A percentile compares a stretch with the other conserved stretches of the same genome.
Conservation (phyloP, 2,888 invertebrate species). For the Tenthredo amoena region DNA sequence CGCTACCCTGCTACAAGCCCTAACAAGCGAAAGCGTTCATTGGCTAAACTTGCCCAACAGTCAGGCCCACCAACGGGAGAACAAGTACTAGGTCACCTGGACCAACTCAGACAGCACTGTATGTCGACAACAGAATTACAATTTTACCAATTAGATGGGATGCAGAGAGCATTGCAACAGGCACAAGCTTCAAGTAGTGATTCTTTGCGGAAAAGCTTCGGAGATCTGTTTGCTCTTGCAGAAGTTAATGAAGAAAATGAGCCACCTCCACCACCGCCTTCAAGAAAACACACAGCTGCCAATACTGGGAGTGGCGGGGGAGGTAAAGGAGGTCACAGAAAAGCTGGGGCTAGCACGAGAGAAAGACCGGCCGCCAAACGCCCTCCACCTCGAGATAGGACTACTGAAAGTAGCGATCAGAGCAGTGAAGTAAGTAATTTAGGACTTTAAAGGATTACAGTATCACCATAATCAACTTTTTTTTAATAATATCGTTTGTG, state of each 20-base stretch:
- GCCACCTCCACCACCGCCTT: constrained; percentile 81
- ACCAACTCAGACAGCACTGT: constrained; percentile 91
- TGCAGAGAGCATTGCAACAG: constrained; percentile 94
- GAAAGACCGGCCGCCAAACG: constrained; percentile 72
- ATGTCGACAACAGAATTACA: constrained; percentile 77
- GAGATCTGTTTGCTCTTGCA: constrained; percentile 93
- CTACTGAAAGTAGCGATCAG: constrained; percentile 83
- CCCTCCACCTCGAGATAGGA: constrained; percentile 71
- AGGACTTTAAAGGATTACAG: background rate
- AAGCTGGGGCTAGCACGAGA: constrained; percentile 70
- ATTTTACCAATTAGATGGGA: constrained; percentile 92
- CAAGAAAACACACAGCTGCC: constrained; percentile 70
- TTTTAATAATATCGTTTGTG: background rate
- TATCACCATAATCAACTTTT: background rate
- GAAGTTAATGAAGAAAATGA: constrained; percentile 88
- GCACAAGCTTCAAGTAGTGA: constrained; percentile 94
- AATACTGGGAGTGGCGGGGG: constrained; percentile 64
- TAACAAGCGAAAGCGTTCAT: constrained; percentile 93
- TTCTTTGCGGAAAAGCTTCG: constrained; percentile 93
- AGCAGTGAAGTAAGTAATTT: constrained; percentile 85
- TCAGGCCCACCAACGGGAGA: constrained; percentile 89
- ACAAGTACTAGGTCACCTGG: constrained; percentile 94
- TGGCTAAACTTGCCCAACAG: constrained; percentile 84
- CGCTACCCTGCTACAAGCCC: constrained; percentile 93
- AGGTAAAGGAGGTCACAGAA: constrained; percentile 68